Evolutionary conservation across 2,888 invertebrate species (phyloP), one percentile per base, ranked within the genome.

Genomic region (Watsonalla cultraria): DNA sequence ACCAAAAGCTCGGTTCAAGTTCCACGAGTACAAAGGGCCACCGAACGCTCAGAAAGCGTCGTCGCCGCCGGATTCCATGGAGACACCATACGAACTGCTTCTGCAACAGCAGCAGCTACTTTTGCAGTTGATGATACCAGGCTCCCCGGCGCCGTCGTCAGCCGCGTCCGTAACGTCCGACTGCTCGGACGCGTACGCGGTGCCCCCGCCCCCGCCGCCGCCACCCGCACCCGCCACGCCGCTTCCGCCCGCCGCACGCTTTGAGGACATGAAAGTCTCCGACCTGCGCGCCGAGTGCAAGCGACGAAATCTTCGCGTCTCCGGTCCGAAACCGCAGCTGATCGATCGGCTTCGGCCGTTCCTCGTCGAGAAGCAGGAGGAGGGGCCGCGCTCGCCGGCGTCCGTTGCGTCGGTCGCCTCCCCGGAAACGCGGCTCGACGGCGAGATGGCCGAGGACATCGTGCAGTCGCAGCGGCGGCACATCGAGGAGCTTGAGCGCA

Each of bases 211-310:
- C 35, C 84, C 91, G 7, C 92, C 91, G 9, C 74, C 88, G 8
- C 84, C 87, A 7, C 87, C 91, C 37, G 80, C 86, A 55, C 84
- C 74, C 73, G 77, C 86, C 72, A 46, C 85, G 69, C 65, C 75
- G 5, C 56, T 74, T 91, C 15, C 83, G 24, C 59, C 68, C 54
- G 72, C 94, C 11, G 92, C 94, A 33, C 95, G 97, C 59, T 91
- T 98, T 71, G 97, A 98, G 80, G 98, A 98, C 75, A 97, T 98
- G 96, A 98, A 98, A 91, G 98, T 90, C 46, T 97, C 96, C 59
- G 98, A 99, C 78, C 91, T 99, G 65, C 98, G 98, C 80, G 96
- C 96, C 55, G 98, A 99, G 81, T 93, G 98, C 69, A 99, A 98
- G 84, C 95, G 96, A 55, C 93, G 99, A 51, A 98, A 96, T 82